phyloP scores from a whole-genome alignment of 1,140 invertebrate genomes.

The Brachionus calyciflorus region DNA sequence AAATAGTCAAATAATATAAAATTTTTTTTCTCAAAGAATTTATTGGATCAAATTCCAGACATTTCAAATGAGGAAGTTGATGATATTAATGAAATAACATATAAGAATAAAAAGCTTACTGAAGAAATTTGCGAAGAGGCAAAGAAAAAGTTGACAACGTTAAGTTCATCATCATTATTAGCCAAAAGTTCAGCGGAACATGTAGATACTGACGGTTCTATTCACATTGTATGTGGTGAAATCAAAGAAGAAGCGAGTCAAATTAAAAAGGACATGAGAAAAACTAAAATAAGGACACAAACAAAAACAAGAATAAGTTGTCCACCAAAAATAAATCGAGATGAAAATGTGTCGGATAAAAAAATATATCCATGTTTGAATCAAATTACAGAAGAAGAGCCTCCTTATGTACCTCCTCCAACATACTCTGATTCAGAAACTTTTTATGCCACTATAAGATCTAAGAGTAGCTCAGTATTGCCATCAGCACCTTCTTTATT shows the following conservation, averaged over 20 bases:
- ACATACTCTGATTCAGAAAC: constrained; percentile 40
- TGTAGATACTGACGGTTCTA: background rate
- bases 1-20: background rate
- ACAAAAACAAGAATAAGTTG: background rate
- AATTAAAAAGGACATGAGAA: background rate
- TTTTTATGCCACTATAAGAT: background rate
- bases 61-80: constrained; percentile 37
- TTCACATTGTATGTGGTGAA: background rate
- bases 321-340: background rate
- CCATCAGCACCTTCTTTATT: constrained; percentile 14
- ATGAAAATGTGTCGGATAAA: background rate
- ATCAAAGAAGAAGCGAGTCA: background rate
- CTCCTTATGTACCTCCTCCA: constrained; percentile 10
- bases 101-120: constrained; percentile 14
- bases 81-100: constrained; percentile 34
- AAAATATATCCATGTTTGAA: constrained; percentile 24
- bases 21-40: background rate
- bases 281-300: background rate
- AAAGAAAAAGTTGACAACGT: background rate
- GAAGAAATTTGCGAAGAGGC: constrained; percentile 20
- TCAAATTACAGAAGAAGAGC: constrained; percentile 8
- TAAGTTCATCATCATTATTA: background rate
- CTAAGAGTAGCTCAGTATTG: constrained; percentile 13
- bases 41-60: constrained; percentile 39
- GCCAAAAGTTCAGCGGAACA: background rate